Evolutionary conservation across 1,140 invertebrate species (phyloP).

Genomic region (Drosophila bipectinata): DNA sequence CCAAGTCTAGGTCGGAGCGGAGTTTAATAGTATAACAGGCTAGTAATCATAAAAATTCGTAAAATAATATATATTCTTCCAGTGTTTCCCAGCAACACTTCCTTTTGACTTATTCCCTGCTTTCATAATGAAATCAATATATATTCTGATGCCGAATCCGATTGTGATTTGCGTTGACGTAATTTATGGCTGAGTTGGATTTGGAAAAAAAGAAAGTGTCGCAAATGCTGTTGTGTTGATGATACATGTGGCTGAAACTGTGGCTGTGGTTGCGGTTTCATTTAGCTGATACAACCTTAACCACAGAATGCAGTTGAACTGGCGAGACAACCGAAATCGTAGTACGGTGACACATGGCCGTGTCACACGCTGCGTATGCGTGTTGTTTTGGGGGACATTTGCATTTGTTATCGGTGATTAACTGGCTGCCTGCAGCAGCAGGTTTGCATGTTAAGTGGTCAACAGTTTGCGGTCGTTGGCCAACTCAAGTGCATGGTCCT

Average conservation of each 20-base stretch:
- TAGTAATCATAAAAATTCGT: too few relatives aligned
- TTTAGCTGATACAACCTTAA: slow-evolving; percentile 1
- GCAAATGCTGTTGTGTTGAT: slow-evolving; percentile 20
- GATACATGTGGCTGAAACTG: slow-evolving; percentile 18
- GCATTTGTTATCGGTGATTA: slow-evolving; percentile 65
- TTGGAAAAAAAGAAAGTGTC: slow-evolving; percentile 18
- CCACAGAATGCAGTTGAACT: slow-evolving; percentile 22
- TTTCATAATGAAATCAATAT: slow-evolving; percentile 22
- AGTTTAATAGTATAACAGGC: too few relatives aligned
- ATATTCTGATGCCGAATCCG: slow-evolving; percentile 17
- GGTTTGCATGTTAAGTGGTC: slow-evolving; percentile 62
- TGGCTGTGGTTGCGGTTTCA: slow-evolving; percentile 15
- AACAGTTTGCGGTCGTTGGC: slow-evolving; percentile 53
- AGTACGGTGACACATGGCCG: slow-evolving; percentile 35
- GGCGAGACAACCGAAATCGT: neutral
- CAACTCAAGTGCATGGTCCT: slow-evolving; percentile 40
- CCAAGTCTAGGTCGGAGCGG: too few relatives aligned
- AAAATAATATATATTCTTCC: neutral
- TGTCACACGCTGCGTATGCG: slow-evolving; percentile 67
- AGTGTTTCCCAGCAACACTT: slow-evolving; percentile 2
- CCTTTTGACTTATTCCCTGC: slow-evolving; percentile 6
- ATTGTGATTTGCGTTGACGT: slow-evolving; percentile 28
- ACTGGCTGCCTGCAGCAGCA: slow-evolving; percentile 11
- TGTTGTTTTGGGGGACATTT: slow-evolving; percentile 45
- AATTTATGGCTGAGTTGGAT: slow-evolving; percentile 49